A percentile compares a stretch with the other conserved stretches of the same genome.
Evolutionary conservation across 30 jellyfish, hydroid and myxozoan genomes (phyloP).

Genomic region (Hydra vulgaris): DNA sequence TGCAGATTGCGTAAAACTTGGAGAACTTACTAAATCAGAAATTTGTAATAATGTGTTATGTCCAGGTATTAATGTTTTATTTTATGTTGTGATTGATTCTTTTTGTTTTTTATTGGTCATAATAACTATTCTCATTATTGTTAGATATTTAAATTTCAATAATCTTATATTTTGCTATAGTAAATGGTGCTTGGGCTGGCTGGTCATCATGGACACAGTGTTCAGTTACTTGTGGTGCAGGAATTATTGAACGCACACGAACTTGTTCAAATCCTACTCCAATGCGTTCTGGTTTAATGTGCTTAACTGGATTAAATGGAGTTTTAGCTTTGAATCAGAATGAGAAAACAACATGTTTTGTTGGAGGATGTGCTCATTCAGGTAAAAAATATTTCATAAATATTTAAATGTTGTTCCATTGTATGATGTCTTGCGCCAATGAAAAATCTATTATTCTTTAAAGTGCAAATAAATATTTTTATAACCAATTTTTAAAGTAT

Average conservation of each 20-base stretch:
- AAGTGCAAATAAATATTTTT: too few relatives aligned
- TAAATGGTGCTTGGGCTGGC: constrained; percentile 36
- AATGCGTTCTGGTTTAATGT: constrained; percentile 1
- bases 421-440: too few relatives aligned
- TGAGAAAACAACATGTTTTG: constrained; percentile 1
- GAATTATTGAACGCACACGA: constrained; percentile 57
- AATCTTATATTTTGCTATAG: not conserved
- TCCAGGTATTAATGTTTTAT: too few relatives aligned
- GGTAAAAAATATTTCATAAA: not conserved
- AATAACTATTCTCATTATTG: too few relatives aligned
- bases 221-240: constrained; percentile 93
- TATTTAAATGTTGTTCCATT: too few relatives aligned
- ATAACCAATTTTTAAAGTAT: too few relatives aligned
- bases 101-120: too few relatives aligned
- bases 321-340: not conserved
- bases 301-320: constrained; percentile 19
- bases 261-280: constrained; percentile 35
- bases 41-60: constrained; percentile 53
- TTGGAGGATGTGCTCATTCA: constrained; percentile 2
- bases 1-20: constrained; percentile 37
- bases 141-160: not conserved
- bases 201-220: constrained; percentile 93
- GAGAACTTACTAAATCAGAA: constrained; percentile 57
- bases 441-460: too few relatives aligned
- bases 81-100: too few relatives aligned